Conservation (phyloP, 2,888 invertebrate genomes). For the Thumatha senex region DNA sequence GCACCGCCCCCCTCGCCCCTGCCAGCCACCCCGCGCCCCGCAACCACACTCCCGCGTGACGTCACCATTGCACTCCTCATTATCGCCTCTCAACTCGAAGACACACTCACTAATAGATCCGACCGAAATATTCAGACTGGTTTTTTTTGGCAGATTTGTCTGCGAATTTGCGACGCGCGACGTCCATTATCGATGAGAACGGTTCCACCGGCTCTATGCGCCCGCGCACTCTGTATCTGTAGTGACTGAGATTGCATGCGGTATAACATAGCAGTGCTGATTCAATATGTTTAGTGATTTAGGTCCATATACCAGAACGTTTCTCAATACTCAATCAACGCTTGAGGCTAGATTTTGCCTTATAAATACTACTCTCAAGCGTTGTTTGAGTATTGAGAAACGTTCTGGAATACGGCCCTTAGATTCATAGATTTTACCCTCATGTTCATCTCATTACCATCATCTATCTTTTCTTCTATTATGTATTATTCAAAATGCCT, state of each 20-base stretch:
- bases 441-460: not conserved
- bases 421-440: slow-evolving; percentile 16
- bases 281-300: slow-evolving; percentile 16
- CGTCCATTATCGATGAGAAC: slow-evolving; percentile 43
- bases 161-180: slow-evolving; percentile 47
- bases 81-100: slow-evolving; percentile 75
- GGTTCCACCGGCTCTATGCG: slow-evolving; percentile 43
- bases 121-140: slow-evolving; percentile 59
- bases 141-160: slow-evolving; percentile 52
- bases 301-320: too few species aligned
- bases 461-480: not conserved
- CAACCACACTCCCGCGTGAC: slow-evolving; percentile 55
- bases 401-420: too few species aligned
- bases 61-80: slow-evolving; percentile 80
- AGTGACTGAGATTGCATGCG: slow-evolving; percentile 25
- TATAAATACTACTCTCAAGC: too few species aligned
- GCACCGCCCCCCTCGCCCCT: slow-evolving; percentile 41
- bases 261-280: slow-evolving; percentile 20
- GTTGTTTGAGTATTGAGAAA: too few species aligned
- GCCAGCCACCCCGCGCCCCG: slow-evolving; percentile 29
- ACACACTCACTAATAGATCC: slow-evolving; percentile 65
- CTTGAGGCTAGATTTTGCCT: too few species aligned
- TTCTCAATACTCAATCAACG: too few species aligned
- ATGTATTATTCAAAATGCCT: not conserved
- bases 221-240: slow-evolving; percentile 43